Evolutionary conservation across 2,113 vertebrate species (phyloP).

Genomic region (Calypte anna): DNA sequence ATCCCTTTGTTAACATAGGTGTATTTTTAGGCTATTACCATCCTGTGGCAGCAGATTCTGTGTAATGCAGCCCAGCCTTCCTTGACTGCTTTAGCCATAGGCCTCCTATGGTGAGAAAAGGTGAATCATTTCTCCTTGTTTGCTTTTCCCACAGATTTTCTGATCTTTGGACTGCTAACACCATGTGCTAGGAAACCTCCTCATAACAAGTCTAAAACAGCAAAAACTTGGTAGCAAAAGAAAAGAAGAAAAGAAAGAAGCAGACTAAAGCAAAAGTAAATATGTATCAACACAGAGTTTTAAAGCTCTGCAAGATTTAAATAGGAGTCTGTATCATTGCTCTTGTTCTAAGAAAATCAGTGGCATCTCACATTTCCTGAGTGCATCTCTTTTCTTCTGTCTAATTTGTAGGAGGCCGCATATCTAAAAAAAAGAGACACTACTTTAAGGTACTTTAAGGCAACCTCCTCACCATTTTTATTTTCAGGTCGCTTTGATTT

Average conservation of each 20-base stretch:
- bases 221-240: neutral
- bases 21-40: neutral
- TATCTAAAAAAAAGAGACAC: neutral
- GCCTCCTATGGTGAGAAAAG: neutral
- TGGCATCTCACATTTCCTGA: neutral
- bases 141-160: neutral
- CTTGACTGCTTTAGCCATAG: neutral
- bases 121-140: neutral
- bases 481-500: constrained; percentile 52
- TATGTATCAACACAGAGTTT: neutral
- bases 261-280: constrained; percentile 16
- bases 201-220: neutral
- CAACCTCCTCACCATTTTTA: neutral
- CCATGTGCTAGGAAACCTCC: neutral
- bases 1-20: neutral
- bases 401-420: neutral
- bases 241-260: neutral
- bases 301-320: neutral
- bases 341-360: neutral
- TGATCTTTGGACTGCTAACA: neutral
- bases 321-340: neutral
- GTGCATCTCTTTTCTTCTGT: neutral
- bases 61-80: neutral
- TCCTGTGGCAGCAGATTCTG: neutral
- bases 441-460: neutral